Base-by-base conservation (phyloP, 1,140 invertebrate genomes). In the Halyomorpha halys region DNA sequence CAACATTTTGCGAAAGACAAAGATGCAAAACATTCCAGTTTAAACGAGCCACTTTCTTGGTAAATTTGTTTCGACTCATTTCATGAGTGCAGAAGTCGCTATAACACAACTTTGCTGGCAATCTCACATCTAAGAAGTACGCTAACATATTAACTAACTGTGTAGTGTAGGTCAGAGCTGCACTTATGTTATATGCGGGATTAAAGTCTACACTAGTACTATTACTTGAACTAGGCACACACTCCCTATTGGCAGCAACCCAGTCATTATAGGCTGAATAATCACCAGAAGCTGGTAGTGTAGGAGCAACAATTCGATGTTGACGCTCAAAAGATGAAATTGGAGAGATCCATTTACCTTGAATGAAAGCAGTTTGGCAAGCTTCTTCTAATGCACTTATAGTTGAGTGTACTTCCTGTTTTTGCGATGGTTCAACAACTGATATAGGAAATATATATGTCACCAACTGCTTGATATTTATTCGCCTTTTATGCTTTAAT, bases 1-100 rank as follows among this genome's bases (percentile, higher is more conserved):
- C 79, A 14, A 90, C 83, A 69, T 85, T 83, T 75, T 91, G 89
- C 2, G 84, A 84, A 68, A 90, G 84, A 73, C 89, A 91, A 64
- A 92, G 74, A 75, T 90, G 85, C 68, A 92, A 74, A 51, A 92
- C 81, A 72, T 92, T 92, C 62, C 86, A 82, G 76, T 92, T 91
- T 18, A 93, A 77, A 63, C 84, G 80, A 9, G 86, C 82, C 8
- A 92, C 87, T 76, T 83, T 82, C 68, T 83, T 79, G 54, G 80
- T 75, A 74, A 92, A 90, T 73, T 87, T 83, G 67, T 83, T 79
- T 71, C 86, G 82, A 59, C 79, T 82, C 71, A 88, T 76, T 72
- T 86, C 83, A 70, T 79, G 80, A 45, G 76, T 78, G 72, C 83
- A 87, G 74, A 91, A 90, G 73, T 90, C 87, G 72, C 86, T 86